Evolutionary conservation across 2,797 vertebrate species (phyloP), one percentile per base, ranked within the genome.

Genomic region (Clarias pachynema): DNA sequence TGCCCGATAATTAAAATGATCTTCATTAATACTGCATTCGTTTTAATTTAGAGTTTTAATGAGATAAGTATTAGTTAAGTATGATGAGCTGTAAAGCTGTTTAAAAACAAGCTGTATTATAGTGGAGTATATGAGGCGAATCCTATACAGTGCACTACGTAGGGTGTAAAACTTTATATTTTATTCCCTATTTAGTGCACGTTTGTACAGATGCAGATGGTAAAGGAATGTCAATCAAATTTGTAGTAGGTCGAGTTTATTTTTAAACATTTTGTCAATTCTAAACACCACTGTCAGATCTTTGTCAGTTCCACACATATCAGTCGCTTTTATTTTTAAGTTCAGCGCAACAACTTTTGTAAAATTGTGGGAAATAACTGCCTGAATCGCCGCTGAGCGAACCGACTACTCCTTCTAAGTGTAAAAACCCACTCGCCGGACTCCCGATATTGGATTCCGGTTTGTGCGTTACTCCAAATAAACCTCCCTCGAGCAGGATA

Each of bases 401-500:
- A 22, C 4, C 1, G 1, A 77, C 53, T 77, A 12, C 2, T 24
- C 20, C 31, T 37, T 78, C 34, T 34, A 78, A 78, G 75, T 31
- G 5, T 78, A 78, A 24, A 60, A 79, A 49, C 9, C 34, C 57
- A 62, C 57, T 79, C 34, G 0, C 56, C 0, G 20, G 56, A 60
- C 57, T 16, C 22, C 59, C 4, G 34, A 26, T 40, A 40, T 79
- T 79, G 77, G 77, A 62, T 79, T 40, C n/a, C 34, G 16, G 34
- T 44, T 79, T 63, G 59, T n/a, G 34, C 9, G 34, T n/a, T 79
- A 62, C 59, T 79, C 77, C 34, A 79, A 62, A 79, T 62, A 40
- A 63, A 79, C 59, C 34, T 49, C 59, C 77, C 77, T 20, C 60
- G 83, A 80, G 66, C 37, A 34, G 77, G 57, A 79, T 68, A 70